Conservation (phyloP, 2,797 vertebrate species). For the Gallirallus australis region DNA sequence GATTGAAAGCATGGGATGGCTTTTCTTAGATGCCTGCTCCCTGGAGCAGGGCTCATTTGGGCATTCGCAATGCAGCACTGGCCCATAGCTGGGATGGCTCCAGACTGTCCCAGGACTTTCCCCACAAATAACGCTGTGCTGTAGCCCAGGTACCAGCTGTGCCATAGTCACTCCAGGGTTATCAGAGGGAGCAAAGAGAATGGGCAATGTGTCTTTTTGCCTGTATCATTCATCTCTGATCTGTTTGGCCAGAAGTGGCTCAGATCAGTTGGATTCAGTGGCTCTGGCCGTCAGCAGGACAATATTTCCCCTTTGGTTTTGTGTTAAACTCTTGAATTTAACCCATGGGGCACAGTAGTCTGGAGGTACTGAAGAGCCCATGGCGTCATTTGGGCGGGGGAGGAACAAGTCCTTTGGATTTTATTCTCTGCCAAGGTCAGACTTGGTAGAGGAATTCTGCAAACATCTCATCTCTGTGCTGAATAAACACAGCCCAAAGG, state of each 20-base stretch:
- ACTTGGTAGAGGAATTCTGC: not conserved
- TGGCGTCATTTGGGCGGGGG: fast-evolving
- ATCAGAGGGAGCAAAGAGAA: not conserved
- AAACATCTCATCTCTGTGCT: conserved; percentile 27
- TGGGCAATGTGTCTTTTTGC: not conserved
- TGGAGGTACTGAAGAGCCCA: not conserved
- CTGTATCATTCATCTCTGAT: not conserved
- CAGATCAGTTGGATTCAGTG: not conserved
- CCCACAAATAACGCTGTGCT: not conserved
- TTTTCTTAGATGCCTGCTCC: not conserved
- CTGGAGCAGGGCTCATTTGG: not conserved
- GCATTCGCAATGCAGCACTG: not conserved
- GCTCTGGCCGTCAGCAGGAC: not conserved
- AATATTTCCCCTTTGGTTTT: not conserved
- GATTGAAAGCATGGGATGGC: not conserved
- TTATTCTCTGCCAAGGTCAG: conserved; percentile 15
- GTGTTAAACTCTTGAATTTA: conserved; percentile 9
- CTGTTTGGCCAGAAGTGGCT: not conserved
- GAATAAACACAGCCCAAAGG: conserved; percentile 18
- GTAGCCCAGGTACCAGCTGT: not conserved
- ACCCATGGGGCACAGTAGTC: not conserved
- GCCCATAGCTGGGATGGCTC: not conserved
- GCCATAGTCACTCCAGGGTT: not conserved
- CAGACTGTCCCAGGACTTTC: not conserved
- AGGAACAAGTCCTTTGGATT: not conserved